Evolutionary conservation across 2,888 invertebrate species (phyloP), one percentile per base, ranked within the genome.

Genomic region (Brassicogethes aeneus): DNA sequence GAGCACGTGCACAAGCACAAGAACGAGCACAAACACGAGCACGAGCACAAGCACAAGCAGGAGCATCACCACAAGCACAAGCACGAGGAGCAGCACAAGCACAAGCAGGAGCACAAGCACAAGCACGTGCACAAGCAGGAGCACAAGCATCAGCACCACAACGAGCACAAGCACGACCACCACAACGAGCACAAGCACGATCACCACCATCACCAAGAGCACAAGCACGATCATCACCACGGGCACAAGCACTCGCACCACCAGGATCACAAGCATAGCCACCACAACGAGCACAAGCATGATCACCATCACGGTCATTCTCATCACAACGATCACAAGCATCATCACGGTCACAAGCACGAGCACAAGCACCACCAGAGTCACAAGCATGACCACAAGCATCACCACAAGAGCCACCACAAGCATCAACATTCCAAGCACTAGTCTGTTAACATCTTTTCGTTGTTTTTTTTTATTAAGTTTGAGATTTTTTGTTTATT

Each of bases 61-160:
- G 15, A 37, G 1, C 48, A 53, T 23, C 34, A 50, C 1, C 49
- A 53, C 37, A 49, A 55, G 30, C 51, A 54, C 36, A 40, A 49
- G 13, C 41, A 46, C 5, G 30, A 47, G 5, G 37, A 46, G 10
- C 39, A 46, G 15, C 55, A 54, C 13, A 46, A 51, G 16, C 52
- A 55, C 36, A 45, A 51, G 2, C 48, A 49, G n/a, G 39, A 48
- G 10, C 53, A 54, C 36, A 41, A 42, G n/a, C 53, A 53, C 17
- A 45, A 52, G 15, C 52, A 53, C 32, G 32, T 45, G 5, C 51
- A 54, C 15, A 43, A 52, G 16, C 50, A 54, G 37, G 44, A 55
- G 16, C 50, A 54, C 34, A 30, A 49, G 10, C 53, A 55, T 34
- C 32, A 51, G 15, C 54, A 54, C 32, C 30, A 43, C 12, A 51